Conservation (phyloP, 2,113 vertebrate species). For the Lepidothrix coronata region DNA sequence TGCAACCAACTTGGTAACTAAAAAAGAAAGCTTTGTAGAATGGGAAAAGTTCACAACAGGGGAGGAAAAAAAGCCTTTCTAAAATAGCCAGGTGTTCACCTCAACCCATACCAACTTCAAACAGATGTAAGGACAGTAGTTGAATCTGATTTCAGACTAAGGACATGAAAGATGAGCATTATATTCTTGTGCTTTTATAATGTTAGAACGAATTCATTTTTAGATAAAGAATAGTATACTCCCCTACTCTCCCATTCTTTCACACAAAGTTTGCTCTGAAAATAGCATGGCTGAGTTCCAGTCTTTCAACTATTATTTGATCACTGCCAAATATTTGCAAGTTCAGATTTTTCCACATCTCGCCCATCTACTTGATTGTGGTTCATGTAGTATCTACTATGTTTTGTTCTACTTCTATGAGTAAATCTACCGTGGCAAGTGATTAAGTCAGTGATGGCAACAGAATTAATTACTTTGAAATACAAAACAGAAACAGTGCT, state of each 20-base stretch:
- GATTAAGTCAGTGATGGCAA: background rate
- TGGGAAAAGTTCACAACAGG: slow-evolving; percentile 52
- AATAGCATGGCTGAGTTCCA: slow-evolving; percentile 33
- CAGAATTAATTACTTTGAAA: background rate
- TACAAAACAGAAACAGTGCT: background rate
- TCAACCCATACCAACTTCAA: slow-evolving; percentile 57
- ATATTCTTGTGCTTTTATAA: slow-evolving; percentile 30
- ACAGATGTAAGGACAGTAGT: slow-evolving; percentile 43
- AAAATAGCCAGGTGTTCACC: slow-evolving; percentile 67
- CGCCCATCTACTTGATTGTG: background rate
- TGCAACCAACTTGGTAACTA: slow-evolving; percentile 34
- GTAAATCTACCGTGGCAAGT: background rate
- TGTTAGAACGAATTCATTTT: background rate
- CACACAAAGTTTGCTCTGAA: slow-evolving; percentile 55
- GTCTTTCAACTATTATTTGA: slow-evolving; percentile 39
- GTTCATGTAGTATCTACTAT: background rate
- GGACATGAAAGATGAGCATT: slow-evolving; percentile 56
- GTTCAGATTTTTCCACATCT: slow-evolving; percentile 30
- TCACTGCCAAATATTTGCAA: slow-evolving; percentile 59
- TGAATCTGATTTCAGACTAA: slow-evolving; percentile 54
- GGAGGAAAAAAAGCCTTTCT: slow-evolving; percentile 39
- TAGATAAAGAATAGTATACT: slow-evolving; percentile 44
- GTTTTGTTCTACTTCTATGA: background rate
- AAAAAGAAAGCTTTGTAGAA: slow-evolving; percentile 59
- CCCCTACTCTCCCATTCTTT: slow-evolving; percentile 38